These are phyloP conservation scores for Odobenus rosmarus DNA, from an alignment of 2,113 vertebrate species.

Conservation along the genomic window DNA sequence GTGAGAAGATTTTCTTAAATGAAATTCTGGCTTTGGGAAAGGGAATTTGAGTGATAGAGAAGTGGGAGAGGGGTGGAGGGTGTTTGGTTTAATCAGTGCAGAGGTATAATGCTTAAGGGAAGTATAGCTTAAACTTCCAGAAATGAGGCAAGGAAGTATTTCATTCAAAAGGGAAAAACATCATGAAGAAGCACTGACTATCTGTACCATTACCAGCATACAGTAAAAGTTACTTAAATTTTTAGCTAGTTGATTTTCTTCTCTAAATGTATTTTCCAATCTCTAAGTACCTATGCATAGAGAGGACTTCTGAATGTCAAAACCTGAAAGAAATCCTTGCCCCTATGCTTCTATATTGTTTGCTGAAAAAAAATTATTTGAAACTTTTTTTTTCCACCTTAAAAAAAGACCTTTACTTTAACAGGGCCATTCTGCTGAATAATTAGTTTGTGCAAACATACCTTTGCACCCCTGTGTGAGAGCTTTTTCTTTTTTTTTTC, in stretches of 20 bases:
- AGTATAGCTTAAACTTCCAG: neutral
- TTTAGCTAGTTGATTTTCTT: neutral
- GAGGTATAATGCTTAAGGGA: neutral
- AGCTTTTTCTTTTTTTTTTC: neutral
- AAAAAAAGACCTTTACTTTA: neutral
- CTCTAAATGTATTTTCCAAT: neutral
- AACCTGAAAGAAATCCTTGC: neutral
- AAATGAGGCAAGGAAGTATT: neutral
- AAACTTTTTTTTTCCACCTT: neutral
- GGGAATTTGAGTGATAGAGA: neutral
- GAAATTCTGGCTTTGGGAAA: conserved; percentile 31
- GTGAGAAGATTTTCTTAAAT: conserved; percentile 53
- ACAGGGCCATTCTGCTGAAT: neutral
- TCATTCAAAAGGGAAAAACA: neutral
- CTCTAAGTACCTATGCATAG: neutral
- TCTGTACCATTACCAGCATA: neutral
- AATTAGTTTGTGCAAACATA: neutral
- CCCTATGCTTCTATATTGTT: neutral
- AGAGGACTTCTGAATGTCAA: conserved; percentile 31
- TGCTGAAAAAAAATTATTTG: neutral
- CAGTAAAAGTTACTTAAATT: neutral
- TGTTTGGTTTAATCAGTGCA: neutral
- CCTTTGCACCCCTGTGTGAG: neutral
- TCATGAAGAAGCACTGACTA: neutral
- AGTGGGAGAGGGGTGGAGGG: neutral